phyloP scores from a whole-genome alignment of 2,888 invertebrate genomes.

The Halictus quadricinctus region DNA sequence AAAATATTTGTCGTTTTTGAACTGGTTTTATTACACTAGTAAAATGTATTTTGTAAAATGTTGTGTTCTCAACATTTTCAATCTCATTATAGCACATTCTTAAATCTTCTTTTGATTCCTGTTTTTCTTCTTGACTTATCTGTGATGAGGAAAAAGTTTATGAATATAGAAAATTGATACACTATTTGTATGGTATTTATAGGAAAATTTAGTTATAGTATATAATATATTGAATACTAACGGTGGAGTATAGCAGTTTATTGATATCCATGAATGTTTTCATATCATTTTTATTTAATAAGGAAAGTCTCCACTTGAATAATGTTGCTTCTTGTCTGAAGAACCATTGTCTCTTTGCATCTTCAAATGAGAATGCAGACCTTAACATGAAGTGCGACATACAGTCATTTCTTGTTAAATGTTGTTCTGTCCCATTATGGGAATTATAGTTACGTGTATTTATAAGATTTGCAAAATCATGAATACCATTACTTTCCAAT shows the following conservation, averaged over 20 bases:
- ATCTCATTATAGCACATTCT: conserved; percentile 84
- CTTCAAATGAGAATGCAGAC: conserved; percentile 94
- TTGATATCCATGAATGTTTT: conserved; percentile 87
- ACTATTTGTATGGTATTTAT: conserved; percentile 15
- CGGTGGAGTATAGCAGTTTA: conserved; percentile 86
- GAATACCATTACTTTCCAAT: conserved; percentile 21
- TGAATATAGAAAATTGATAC: conserved; percentile 20
- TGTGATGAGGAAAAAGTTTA: conserved; percentile 60
- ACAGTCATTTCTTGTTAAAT: conserved; percentile 90
- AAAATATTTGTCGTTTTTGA: conserved; percentile 89
- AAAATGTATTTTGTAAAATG: conserved; percentile 93
- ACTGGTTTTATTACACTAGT: conserved; percentile 93
- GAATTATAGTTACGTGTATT: conserved; percentile 84
- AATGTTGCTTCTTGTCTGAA: conserved; percentile 93
- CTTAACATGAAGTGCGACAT: conserved; percentile 96
- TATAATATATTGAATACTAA: not conserved
- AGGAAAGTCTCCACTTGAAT: conserved; percentile 90
- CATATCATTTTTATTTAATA: conserved; percentile 85
- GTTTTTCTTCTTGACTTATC: conserved; percentile 88
- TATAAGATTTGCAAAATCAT: conserved; percentile 81
- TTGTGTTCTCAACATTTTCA: conserved; percentile 84
- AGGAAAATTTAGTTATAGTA: not conserved
- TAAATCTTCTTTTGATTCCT: conserved; percentile 81
- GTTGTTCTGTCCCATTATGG: conserved; percentile 84
- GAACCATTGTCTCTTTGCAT: conserved; percentile 94